Conservation (phyloP, 2,113 vertebrate species). For the Peromyscus maniculatus region DNA sequence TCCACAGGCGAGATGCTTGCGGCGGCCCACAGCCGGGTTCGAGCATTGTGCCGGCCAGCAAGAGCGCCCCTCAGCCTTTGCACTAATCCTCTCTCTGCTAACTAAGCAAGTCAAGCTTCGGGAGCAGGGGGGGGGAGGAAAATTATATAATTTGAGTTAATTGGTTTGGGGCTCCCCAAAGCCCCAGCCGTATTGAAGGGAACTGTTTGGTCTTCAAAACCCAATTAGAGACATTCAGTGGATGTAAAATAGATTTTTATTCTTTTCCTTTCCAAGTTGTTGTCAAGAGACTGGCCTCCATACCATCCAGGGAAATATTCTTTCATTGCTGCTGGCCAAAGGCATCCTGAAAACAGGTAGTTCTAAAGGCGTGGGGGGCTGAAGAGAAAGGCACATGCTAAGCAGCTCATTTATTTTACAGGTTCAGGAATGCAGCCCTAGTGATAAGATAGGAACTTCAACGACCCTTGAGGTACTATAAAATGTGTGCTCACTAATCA, state of each 20-base stretch:
- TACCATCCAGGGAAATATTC: slow-evolving; percentile 67
- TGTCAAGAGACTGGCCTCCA: slow-evolving; percentile 66
- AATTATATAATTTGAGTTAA: slow-evolving; percentile 90
- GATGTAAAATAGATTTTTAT: slow-evolving; percentile 84
- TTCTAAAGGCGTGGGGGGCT: background rate
- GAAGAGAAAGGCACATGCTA: background rate
- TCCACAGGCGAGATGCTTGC: slow-evolving; percentile 79
- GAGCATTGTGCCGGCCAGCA: slow-evolving; percentile 81
- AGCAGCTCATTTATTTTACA: slow-evolving; percentile 48
- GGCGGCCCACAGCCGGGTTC: slow-evolving; percentile 75
- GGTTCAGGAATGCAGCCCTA: slow-evolving; percentile 18
- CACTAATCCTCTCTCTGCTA: slow-evolving; percentile 87
- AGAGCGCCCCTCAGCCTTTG: slow-evolving; percentile 80
- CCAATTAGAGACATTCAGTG: slow-evolving; percentile 87
- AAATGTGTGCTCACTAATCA: slow-evolving; percentile 31
- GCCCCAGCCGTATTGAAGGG: slow-evolving; percentile 85
- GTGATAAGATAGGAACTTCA: slow-evolving; percentile 40
- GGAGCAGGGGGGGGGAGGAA: slow-evolving; percentile 67
- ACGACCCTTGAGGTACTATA: background rate
- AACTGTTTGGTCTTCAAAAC: slow-evolving; percentile 85
- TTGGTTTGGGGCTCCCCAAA: slow-evolving; percentile 87
- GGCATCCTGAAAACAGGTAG: slow-evolving; percentile 39
- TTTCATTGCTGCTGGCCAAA: slow-evolving; percentile 31
- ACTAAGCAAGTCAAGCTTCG: slow-evolving; percentile 87
- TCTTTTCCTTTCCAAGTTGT: slow-evolving; percentile 76